Evolutionary conservation across 1,140 invertebrate genomes (phyloP).

Genomic region (Macrobrachium nipponense): DNA sequence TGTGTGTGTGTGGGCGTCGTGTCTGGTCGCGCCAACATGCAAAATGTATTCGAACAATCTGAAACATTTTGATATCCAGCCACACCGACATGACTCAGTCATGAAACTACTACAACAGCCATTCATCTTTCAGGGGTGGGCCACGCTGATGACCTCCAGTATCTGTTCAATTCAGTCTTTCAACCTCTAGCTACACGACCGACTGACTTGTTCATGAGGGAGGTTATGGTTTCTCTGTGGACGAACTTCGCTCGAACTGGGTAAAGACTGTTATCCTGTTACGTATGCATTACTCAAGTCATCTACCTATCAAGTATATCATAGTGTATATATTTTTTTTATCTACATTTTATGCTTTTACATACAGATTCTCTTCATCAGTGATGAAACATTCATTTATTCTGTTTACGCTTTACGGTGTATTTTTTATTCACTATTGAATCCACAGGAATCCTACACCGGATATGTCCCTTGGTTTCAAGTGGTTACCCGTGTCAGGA

Average conservation of each 20-base stretch:
- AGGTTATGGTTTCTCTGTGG: neutral
- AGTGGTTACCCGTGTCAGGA: neutral
- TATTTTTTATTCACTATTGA: neutral
- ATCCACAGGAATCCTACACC: constrained; percentile 6
- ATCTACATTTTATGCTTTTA: no score
- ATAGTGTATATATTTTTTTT: no score
- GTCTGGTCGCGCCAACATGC: no score
- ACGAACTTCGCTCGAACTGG: constrained; percentile 3
- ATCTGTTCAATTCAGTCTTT: neutral
- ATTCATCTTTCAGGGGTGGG: neutral
- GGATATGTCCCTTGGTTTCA: constrained; percentile 13
- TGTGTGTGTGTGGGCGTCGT: no score
- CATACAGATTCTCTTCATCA: no score
- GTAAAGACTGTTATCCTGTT: neutral
- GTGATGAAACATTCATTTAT: no score
- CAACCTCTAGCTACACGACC: neutral
- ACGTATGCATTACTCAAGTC: no score
- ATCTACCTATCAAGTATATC: no score
- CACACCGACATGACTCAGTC: no score
- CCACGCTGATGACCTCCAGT: neutral
- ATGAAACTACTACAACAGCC: neutral
- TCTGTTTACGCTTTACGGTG: no score
- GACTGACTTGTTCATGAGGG: neutral
- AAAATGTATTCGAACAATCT: no score
- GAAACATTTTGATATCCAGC: no score